Percentiles rank a stretch among this genome's conserved stretches.
phyloP scores from a whole-genome alignment of 2,797 vertebrate genomes.

The Eulemur mongoz region DNA sequence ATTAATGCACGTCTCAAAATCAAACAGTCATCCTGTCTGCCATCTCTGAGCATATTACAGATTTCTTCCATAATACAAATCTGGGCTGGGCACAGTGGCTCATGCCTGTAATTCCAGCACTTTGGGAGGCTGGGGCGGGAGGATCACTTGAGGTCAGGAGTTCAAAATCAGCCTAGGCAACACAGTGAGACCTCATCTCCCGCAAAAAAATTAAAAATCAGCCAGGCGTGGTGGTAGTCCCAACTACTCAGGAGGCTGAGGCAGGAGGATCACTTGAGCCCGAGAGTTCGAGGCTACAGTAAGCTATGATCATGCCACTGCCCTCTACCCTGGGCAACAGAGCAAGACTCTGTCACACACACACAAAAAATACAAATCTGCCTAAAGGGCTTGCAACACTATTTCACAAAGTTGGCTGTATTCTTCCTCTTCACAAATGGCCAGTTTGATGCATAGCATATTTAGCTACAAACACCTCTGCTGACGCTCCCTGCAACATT shows the following conservation, averaged over 20 bases:
- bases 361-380: background rate
- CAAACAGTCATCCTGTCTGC: background rate
- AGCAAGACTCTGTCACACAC: background rate
- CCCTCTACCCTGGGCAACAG: background rate
- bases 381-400: background rate
- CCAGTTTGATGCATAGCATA: constrained; percentile 93
- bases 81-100: background rate
- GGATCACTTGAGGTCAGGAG: background rate
- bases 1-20: constrained; percentile 25
- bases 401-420: background rate
- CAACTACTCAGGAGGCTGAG: too few species aligned
- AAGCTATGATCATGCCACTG: background rate
- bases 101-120: background rate
- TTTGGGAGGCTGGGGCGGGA: background rate
- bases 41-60: background rate
- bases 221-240: too few species aligned
- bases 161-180: too few species aligned
- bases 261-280: background rate
- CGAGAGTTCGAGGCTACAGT: background rate
- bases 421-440: constrained; percentile 82
- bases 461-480: constrained; percentile 92
- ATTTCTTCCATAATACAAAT: background rate
- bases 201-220: too few species aligned
- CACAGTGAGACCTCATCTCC: too few species aligned
- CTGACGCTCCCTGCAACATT: constrained; percentile 89